Conservation (phyloP, 1,140 invertebrate genomes). For the Apocrypta bakeri region DNA sequence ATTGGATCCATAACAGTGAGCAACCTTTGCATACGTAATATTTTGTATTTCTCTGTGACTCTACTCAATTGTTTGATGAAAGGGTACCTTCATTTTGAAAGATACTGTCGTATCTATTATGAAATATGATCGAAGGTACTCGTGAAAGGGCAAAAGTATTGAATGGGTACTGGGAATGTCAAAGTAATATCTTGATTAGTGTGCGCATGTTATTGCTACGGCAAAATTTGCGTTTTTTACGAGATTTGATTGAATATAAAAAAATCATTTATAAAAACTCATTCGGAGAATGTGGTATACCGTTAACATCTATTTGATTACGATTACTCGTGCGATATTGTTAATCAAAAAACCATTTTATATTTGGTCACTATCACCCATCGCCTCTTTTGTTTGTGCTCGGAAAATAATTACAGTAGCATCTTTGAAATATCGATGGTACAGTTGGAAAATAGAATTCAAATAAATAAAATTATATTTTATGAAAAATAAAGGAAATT, state of each 20-base stretch:
- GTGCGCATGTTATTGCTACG: no score
- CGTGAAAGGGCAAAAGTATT: neutral
- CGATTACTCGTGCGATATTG: neutral
- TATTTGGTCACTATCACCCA: no score
- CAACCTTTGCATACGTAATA: neutral
- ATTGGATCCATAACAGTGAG: constrained; percentile 68
- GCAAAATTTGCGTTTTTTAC: neutral
- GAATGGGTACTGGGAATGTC: neutral
- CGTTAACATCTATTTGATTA: neutral
- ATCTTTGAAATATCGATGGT: no score
- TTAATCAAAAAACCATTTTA: no score
- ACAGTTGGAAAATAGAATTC: no score
- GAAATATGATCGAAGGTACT: neutral
- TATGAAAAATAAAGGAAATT: no score
- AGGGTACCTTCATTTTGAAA: neutral
- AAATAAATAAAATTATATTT: no score
- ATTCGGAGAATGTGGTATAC: neutral
- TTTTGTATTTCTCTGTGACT: no score
- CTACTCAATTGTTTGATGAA: constrained; percentile 40
- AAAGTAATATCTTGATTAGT: constrained; percentile 29
- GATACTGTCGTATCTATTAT: neutral
- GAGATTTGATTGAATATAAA: neutral
- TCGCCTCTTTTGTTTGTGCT: no score
- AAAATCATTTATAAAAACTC: neutral
- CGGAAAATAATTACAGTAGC: no score